Evolutionary conservation across 2,797 vertebrate genomes (phyloP), one percentile per base, ranked within the genome.

Genomic region (Scarus forsteni): DNA sequence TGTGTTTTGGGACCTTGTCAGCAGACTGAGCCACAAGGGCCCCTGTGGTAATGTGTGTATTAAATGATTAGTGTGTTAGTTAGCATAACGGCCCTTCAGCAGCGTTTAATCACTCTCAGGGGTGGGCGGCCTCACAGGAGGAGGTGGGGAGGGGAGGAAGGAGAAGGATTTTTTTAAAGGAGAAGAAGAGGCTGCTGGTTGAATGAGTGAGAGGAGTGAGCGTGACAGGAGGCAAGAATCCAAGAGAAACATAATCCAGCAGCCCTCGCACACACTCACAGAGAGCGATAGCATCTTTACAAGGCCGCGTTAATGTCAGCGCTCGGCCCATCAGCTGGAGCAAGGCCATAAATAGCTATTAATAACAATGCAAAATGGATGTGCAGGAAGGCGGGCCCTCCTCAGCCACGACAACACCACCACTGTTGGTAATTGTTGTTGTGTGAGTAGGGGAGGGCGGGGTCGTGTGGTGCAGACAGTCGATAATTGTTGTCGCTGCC

Each of bases 11-110:
- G 92, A 92, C 92, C 90, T 90, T 90, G 92, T 92, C 90, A 90
- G 92, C 87, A 91, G 74, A 90, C 90, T 89, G 87, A 89, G 91
- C 92, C 89, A 89, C 86, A 85, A 89, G 89, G 92, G 92, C 91
- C 92, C 92, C 92, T 85, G 90, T 91, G 91, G 92, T 93, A 93
- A 93, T 94, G 92, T 93, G 92, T 93, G 91, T 93, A 93, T 93
- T 93, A 93, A 93, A 93, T 93, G 92, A 93, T 94, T 94, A 94
- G 92, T 92, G 91, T 89, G 92, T 93, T 94, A 93, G 92, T 93
- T 93, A 93, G 93, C 90, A 92, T 92, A 93, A 92, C 90, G 84
- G 88, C 88, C 91, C 91, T 92, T 92, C 91, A 91, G 92, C 90
- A 89, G 89, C 91, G 84, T 92, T 93, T 94, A 94, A 94, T 93